Percentiles rank a stretch among this genome's conserved stretches.
These are phyloP conservation scores for Erythrocebus patas DNA, from an alignment of 2,113 vertebrate species.

Conservation along the genomic window DNA sequence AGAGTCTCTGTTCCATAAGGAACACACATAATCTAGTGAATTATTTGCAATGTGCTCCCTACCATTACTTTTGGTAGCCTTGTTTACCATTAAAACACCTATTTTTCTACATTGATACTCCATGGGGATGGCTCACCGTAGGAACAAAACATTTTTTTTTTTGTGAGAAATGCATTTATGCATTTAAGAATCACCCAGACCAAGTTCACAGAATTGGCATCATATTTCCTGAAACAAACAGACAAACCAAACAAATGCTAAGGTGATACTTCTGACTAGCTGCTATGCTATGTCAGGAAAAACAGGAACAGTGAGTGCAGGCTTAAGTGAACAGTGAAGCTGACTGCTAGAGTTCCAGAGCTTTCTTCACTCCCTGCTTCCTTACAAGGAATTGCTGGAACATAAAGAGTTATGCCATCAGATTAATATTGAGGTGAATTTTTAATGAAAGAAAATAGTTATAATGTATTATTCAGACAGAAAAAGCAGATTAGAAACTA, in stretches of 20 bases:
- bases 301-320: not conserved
- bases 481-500: not conserved
- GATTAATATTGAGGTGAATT: not conserved
- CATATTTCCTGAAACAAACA: not conserved
- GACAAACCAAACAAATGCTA: not conserved
- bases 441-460: slow-evolving; percentile 12
- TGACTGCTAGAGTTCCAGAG: not conserved
- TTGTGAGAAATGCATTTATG: not conserved
- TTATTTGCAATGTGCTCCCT: not conserved
- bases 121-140: not conserved
- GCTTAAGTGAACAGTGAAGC: not conserved
- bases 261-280: not conserved
- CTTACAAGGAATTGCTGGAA: not conserved
- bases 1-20: not conserved
- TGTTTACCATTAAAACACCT: not conserved
- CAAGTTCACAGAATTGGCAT: not conserved
- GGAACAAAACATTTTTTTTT: not conserved
- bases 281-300: not conserved
- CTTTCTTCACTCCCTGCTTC: not conserved
- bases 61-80: not conserved
- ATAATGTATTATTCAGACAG: not conserved
- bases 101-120: not conserved
- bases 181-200: not conserved
- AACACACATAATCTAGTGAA: not conserved
- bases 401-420: not conserved